Evolutionary conservation across 2,113 vertebrate genomes (phyloP).

Genomic region (Bostrychus sinensis): DNA sequence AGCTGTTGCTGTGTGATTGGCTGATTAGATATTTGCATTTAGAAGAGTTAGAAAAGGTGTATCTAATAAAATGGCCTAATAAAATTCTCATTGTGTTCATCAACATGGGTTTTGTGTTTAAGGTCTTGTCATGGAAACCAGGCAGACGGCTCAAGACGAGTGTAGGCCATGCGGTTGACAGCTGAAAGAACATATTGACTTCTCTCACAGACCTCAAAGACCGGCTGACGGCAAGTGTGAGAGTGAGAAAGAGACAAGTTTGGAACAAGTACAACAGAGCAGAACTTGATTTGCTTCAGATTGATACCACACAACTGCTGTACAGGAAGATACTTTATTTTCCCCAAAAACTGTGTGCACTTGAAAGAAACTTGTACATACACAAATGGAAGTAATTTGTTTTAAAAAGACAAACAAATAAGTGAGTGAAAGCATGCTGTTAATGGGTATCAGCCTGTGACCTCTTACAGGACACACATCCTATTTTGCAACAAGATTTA

Average conservation of each 20-base stretch:
- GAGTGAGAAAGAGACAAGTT: slow-evolving; percentile 14
- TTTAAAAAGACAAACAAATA: slow-evolving; percentile 4
- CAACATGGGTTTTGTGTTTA: slow-evolving; percentile 18
- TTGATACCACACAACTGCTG: slow-evolving; percentile 33
- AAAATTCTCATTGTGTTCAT: slow-evolving; percentile 18
- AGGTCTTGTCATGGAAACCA: slow-evolving; percentile 67
- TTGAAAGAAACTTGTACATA: slow-evolving; percentile 21
- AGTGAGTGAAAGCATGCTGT: slow-evolving; percentile 1
- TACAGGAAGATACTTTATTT: slow-evolving; percentile 11
- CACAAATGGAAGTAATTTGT: slow-evolving; percentile 49
- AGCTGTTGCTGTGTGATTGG: no score
- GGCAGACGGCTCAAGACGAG: slow-evolving; percentile 28
- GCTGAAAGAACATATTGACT: slow-evolving; percentile 74
- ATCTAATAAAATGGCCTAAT: not conserved
- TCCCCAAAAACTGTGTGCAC: slow-evolving; percentile 16
- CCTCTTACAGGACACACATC: slow-evolving; percentile 37
- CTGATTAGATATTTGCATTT: no score
- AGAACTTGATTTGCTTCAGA: not conserved
- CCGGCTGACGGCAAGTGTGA: slow-evolving; percentile 15
- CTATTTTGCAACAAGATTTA: slow-evolving; percentile 48
- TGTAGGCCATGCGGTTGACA: slow-evolving; percentile 47
- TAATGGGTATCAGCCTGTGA: slow-evolving; percentile 22
- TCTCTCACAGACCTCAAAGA: slow-evolving; percentile 70
- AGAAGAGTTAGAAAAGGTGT: no score
- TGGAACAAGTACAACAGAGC: not conserved